Conservation (phyloP, 92 coral and sea anemone species). For the Porites divaricata region DNA sequence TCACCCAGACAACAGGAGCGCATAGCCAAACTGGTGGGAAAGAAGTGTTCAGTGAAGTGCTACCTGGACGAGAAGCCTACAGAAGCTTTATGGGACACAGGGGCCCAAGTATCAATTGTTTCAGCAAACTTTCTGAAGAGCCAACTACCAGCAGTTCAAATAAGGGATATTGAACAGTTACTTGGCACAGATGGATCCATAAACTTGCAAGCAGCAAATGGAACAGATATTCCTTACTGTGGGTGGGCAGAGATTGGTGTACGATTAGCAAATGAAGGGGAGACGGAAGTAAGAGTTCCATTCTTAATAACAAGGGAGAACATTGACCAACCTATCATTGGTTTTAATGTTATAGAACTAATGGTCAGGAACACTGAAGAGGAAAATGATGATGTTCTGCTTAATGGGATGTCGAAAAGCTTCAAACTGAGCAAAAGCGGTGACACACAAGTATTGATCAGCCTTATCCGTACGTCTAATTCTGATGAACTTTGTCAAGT, state of each 20-base stretch:
- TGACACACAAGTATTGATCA: conserved; percentile 8
- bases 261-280: conserved; percentile 39
- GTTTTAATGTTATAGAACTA: conserved; percentile 74
- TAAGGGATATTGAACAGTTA: conserved; percentile 56
- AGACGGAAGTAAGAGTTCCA: conserved; percentile 60
- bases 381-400: conserved; percentile 32
- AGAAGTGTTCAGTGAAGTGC: conserved; percentile 43
- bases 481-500: conserved; percentile 27
- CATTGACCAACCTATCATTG: conserved; percentile 73
- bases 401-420: conserved; percentile 42
- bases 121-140: too few relatives aligned
- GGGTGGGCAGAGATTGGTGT: conserved; percentile 74
- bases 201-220: conserved; percentile 76
- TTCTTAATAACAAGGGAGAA: conserved; percentile 68
- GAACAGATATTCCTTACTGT: conserved; percentile 66
- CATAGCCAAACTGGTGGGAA: conserved; percentile 55
- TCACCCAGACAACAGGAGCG: conserved; percentile 50
- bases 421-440: too few relatives aligned
- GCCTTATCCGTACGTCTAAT: neutral
- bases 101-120: too few relatives aligned
- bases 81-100: too few relatives aligned
- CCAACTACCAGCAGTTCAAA: too few relatives aligned
- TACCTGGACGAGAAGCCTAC: conserved; percentile 3
- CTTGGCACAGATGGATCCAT: conserved; percentile 42
- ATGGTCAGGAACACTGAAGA: conserved; percentile 50